phyloP scores from a whole-genome alignment of 2,113 vertebrate genomes.

The Dasyornis broadbenti region DNA sequence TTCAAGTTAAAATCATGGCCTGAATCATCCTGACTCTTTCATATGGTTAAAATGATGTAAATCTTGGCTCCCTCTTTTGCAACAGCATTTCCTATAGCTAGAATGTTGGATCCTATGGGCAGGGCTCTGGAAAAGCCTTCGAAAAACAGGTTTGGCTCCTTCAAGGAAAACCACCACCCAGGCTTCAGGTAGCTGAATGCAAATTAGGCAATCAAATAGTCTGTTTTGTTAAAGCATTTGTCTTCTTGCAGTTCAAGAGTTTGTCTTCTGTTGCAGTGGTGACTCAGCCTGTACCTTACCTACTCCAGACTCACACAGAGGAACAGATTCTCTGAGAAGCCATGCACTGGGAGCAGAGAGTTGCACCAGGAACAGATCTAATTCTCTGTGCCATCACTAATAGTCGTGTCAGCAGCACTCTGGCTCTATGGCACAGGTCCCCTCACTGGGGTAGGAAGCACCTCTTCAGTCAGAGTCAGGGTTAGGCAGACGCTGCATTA shows the following conservation, averaged over 20 bases:
- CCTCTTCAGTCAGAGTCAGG: not conserved
- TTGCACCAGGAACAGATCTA: not conserved
- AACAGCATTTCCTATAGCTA: not conserved
- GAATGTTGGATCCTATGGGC: not conserved
- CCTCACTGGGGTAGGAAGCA: not conserved
- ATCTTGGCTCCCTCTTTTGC: not conserved
- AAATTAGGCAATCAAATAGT: not conserved
- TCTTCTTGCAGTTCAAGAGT: not conserved
- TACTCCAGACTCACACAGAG: not conserved
- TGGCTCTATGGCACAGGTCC: not conserved
- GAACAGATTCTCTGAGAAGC: not conserved
- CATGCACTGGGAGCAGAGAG: not conserved
- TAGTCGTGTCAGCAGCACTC: rapidly evolving
- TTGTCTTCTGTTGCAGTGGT: not conserved
- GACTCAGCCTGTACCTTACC: not conserved
- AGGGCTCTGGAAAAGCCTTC: not conserved
- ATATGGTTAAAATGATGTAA: not conserved
- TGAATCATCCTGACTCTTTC: not conserved
- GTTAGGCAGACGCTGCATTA: not conserved
- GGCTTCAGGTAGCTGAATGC: not conserved
- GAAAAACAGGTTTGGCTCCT: conserved; percentile 52
- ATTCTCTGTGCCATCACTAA: not conserved
- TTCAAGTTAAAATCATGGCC: not conserved
- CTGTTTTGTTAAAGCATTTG: not conserved
- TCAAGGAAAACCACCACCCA: not conserved